phyloP scores from a whole-genome alignment of 2,888 invertebrate species.

The Temnothorax unifasciatus region DNA sequence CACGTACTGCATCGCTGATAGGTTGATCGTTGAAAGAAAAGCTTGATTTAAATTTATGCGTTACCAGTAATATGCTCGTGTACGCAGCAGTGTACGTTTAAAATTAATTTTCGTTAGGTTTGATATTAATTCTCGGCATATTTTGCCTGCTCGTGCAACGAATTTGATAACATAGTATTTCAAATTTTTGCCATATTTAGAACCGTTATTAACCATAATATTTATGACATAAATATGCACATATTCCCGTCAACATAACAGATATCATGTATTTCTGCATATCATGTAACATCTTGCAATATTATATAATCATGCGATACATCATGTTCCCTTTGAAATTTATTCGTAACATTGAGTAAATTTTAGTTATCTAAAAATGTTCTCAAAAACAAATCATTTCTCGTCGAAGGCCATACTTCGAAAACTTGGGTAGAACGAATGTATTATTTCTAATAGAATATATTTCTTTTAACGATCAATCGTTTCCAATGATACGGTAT shows the following conservation, averaged over 20 bases:
- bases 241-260: not conserved
- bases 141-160: not conserved
- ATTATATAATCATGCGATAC: not conserved
- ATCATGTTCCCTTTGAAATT: not conserved
- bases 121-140: not conserved
- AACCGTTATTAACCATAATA: constrained; percentile 16
- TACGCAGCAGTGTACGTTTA: not conserved
- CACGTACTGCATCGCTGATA: not conserved
- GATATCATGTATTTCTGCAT: not conserved
- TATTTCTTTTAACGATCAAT: constrained; percentile 2
- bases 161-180: constrained; percentile 6
- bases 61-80: not conserved
- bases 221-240: not conserved
- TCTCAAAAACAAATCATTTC: not conserved
- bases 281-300: not conserved
- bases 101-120: constrained; percentile 21
- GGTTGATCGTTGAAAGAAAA: not conserved
- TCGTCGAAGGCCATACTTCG: not conserved
- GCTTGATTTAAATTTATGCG: constrained; percentile 3
- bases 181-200: constrained; percentile 28
- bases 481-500: not conserved
- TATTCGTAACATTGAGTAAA: not conserved
- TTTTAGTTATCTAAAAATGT: not conserved
- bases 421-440: not conserved
- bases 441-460: constrained; percentile 34